These are phyloP conservation scores for Ammodytes dubius DNA, from an alignment of 2,113 vertebrate genomes.

Conservation along the genomic window DNA sequence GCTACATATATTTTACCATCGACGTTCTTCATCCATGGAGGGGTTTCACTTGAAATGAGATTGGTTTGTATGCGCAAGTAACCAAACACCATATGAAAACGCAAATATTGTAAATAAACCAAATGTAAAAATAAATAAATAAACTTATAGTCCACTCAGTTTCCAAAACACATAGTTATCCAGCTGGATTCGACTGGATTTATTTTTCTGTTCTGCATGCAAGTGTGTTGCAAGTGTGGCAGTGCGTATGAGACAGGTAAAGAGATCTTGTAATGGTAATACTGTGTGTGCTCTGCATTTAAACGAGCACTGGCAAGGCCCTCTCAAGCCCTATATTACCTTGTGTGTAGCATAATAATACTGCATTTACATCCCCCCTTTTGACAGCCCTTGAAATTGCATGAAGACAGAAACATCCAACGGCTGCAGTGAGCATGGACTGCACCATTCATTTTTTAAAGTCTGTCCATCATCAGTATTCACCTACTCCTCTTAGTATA, in stretches of 20 bases:
- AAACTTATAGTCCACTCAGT: slow-evolving; percentile 16
- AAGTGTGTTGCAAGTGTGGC: slow-evolving; percentile 40
- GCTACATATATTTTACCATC: slow-evolving; percentile 18
- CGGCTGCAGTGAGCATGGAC: neutral
- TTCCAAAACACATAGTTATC: slow-evolving; percentile 22
- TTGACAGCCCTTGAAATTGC: slow-evolving; percentile 47
- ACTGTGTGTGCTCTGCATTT: slow-evolving; percentile 62
- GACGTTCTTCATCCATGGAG: neutral
- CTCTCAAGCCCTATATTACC: slow-evolving; percentile 44
- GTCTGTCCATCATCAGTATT: neutral
- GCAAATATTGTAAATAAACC: neutral
- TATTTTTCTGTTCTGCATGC: slow-evolving; percentile 50
- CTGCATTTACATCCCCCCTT: slow-evolving; percentile 52
- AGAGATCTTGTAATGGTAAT: slow-evolving; percentile 71
- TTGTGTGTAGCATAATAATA: slow-evolving; percentile 63
- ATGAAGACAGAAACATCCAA: slow-evolving; percentile 33
- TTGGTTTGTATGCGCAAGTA: neutral
- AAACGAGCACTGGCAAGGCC: slow-evolving; percentile 43
- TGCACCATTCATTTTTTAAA: neutral
- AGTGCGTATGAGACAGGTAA: slow-evolving; percentile 67
- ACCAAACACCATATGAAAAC: slow-evolving; percentile 12
- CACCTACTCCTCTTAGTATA: neutral
- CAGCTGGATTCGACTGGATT: slow-evolving; percentile 50
- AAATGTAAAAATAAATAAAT: slow-evolving; percentile 5
- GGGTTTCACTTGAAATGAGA: neutral